phyloP scores from a whole-genome alignment of 2,797 vertebrate species.

The Mareca strepera region DNA sequence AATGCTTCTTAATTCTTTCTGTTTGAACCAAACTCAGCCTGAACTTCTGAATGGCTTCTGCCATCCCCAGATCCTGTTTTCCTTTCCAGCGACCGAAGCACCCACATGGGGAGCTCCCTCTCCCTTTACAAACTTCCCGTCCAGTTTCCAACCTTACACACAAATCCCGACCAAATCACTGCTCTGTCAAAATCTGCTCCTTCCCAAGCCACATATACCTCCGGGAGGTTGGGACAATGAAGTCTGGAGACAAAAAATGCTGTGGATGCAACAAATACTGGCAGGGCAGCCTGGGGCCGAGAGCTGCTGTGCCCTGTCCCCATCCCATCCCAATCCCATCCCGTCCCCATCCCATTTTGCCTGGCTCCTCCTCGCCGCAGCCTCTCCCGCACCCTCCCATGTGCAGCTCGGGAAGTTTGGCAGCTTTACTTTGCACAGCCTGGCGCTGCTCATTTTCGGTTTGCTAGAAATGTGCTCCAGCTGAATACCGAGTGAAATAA shows the following conservation, averaged over 20 bases:
- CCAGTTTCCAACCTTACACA: accelerated
- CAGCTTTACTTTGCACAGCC: conserved; percentile 52
- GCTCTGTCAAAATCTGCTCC: accelerated
- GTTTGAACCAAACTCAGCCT: neutral
- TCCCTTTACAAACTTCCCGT: neutral
- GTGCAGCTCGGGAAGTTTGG: conserved; percentile 68
- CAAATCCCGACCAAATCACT: accelerated
- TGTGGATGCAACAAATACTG: neutral
- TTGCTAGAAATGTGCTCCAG: conserved; percentile 84
- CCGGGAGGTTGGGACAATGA: neutral
- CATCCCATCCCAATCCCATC: neutral
- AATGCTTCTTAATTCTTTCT: neutral
- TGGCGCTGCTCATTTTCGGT: conserved; percentile 69
- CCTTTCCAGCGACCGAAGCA: accelerated
- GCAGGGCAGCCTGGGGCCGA: neutral
- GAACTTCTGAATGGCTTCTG: neutral
- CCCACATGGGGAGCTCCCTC: neutral
- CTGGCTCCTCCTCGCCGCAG: neutral
- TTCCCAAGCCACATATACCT: accelerated
- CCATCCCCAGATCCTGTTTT: accelerated
- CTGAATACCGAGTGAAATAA: conserved; percentile 88
- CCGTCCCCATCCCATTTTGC: too few relatives aligned
- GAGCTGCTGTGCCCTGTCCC: neutral
- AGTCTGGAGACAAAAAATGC: conserved; percentile 32
- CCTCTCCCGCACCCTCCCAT: neutral